Percentiles rank a stretch among this genome's conserved stretches.
Conservation (phyloP, 2,797 vertebrate genomes). For the Lacerta agilis region DNA sequence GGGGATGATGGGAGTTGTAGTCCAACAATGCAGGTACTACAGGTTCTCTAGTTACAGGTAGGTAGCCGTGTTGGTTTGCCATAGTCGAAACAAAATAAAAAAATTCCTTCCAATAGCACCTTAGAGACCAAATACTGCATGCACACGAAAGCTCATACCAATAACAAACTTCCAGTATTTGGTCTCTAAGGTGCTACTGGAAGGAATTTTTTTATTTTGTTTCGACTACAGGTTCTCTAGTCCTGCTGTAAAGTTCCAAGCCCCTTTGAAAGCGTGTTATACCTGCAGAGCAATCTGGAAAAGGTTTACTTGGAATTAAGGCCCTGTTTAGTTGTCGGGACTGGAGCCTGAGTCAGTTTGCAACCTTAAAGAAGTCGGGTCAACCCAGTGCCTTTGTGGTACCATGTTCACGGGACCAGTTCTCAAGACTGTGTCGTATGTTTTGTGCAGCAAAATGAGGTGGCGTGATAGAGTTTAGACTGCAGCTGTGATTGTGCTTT, state of each 20-base stretch:
- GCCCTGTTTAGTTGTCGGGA: background rate
- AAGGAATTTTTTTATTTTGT: too few species aligned
- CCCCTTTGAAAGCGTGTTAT: background rate
- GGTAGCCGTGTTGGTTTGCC: too few species aligned
- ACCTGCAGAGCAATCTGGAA: background rate
- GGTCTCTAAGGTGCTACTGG: too few species aligned
- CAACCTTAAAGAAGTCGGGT: background rate
- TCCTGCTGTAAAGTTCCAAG: background rate
- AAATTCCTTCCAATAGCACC: too few species aligned
- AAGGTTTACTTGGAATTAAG: background rate
- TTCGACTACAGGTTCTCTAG: background rate
- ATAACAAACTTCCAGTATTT: too few species aligned
- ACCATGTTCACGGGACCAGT: background rate
- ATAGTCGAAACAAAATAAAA: too few species aligned
- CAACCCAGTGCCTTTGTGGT: background rate
- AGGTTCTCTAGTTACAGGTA: background rate
- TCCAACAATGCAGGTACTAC: background rate
- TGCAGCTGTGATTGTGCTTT: background rate
- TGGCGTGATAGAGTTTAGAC: background rate
- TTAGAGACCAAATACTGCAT: too few species aligned
- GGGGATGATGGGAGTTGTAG: background rate
- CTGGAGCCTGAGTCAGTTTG: background rate
- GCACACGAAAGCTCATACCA: too few species aligned
- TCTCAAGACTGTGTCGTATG: background rate
- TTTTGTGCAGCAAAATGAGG: background rate